Evolutionary conservation across 2,113 vertebrate species (phyloP).

Genomic region (Sapajus apella): DNA sequence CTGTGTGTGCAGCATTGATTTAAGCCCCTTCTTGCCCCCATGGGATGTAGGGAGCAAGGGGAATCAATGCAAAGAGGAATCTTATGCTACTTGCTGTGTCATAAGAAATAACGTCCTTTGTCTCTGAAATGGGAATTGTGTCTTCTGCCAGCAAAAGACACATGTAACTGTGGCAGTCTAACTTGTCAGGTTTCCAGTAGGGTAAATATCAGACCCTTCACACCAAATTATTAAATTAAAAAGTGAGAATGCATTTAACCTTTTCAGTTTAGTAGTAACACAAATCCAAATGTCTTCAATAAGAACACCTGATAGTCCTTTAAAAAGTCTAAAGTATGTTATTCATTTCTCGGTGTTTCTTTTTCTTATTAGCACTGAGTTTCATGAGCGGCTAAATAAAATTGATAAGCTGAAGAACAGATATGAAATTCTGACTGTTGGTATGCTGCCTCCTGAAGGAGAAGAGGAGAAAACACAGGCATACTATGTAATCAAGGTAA

Average conservation of each 20-base stretch:
- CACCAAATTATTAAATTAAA: constrained; percentile 4
- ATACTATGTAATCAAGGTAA: constrained; percentile 94
- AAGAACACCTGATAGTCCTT: background rate
- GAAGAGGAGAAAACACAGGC: constrained; percentile 91
- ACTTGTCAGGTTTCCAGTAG: constrained; percentile 4
- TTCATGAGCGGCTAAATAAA: constrained; percentile 91
- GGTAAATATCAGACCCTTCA: background rate
- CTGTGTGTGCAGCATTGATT: background rate
- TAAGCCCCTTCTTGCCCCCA: background rate
- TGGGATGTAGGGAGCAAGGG: background rate
- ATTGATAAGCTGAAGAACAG: constrained; percentile 91
- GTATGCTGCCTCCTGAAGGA: constrained; percentile 89
- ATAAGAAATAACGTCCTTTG: background rate
- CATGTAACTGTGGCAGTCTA: background rate
- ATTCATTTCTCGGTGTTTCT: constrained; percentile 44
- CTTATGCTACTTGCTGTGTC: background rate
- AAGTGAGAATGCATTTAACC: background rate
- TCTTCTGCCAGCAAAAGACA: background rate
- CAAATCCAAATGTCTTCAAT: background rate
- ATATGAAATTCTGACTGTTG: constrained; percentile 89
- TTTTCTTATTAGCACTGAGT: constrained; percentile 85
- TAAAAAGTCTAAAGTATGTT: background rate
- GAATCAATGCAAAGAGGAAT: background rate
- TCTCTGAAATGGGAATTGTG: background rate
- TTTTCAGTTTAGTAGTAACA: background rate